Conservation (phyloP, 2,888 invertebrate genomes). For the Druceiella hillmani region DNA sequence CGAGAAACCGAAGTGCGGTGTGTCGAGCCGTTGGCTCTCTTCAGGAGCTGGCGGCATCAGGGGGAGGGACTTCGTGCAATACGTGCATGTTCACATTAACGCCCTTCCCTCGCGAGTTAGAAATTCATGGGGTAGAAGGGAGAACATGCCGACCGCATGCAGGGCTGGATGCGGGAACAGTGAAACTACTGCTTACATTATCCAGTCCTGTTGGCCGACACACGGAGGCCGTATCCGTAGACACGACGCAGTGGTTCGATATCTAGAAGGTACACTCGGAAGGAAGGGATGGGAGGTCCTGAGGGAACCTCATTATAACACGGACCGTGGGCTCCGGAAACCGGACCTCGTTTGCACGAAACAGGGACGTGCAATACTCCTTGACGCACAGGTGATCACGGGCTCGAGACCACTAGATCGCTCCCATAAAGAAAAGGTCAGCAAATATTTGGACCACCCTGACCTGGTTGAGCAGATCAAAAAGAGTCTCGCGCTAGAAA, state of each 20-base stretch:
- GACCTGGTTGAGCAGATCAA: constrained; percentile 22
- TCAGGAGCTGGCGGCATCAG: no score
- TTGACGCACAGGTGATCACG: constrained; percentile 31
- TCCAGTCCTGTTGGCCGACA: no score
- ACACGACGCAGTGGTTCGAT: constrained; percentile 27
- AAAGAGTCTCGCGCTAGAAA: no score
- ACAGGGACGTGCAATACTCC: constrained; percentile 25
- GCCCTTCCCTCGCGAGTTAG: constrained; percentile 27
- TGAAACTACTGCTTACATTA: constrained; percentile 27
- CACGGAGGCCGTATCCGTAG: constrained; percentile 28
- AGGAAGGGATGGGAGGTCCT: constrained; percentile 26
- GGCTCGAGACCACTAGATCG: constrained; percentile 25
- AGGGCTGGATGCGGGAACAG: constrained; percentile 24
- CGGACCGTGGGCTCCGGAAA: constrained; percentile 26
- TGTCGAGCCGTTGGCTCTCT: constrained; percentile 3
- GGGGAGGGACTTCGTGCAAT: constrained; percentile 29
- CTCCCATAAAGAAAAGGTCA: constrained; percentile 24
- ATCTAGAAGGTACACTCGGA: constrained; percentile 22
- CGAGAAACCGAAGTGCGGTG: constrained; percentile 7
- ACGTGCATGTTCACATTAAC: constrained; percentile 28
- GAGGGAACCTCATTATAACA: constrained; percentile 25
- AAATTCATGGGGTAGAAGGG: constrained; percentile 23
- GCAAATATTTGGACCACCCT: constrained; percentile 22
- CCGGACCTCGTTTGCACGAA: constrained; percentile 28
- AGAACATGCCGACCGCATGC: constrained; percentile 18